Evolutionary conservation across 2,113 vertebrate genomes (phyloP).

Genomic region (Rhinopithecus roxellana): DNA sequence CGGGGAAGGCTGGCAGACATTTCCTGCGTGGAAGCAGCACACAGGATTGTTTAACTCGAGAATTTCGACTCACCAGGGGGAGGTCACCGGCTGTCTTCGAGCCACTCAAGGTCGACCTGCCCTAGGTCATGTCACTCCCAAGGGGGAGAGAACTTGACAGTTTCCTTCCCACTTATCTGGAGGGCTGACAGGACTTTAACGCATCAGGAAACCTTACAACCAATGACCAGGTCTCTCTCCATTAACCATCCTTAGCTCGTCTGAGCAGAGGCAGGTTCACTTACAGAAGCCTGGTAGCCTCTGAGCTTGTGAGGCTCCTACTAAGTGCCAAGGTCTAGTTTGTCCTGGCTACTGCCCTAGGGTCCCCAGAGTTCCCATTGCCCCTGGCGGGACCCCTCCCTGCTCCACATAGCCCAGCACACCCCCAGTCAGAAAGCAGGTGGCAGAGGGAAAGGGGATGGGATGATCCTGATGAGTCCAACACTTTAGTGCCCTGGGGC

Average conservation of each 20-base stretch:
- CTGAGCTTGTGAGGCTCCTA: background rate
- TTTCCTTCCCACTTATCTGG: background rate
- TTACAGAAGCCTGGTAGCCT: too few relatives aligned
- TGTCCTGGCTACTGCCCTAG: background rate
- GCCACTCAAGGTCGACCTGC: background rate
- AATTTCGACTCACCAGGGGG: accelerated
- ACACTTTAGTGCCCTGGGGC: accelerated
- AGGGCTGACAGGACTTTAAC: background rate
- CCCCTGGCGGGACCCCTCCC: background rate
- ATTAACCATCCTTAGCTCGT: too few relatives aligned
- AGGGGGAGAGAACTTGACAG: too few relatives aligned
- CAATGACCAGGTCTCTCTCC: too few relatives aligned
- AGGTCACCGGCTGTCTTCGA: too few relatives aligned
- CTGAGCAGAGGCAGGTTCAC: background rate
- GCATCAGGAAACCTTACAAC: background rate
- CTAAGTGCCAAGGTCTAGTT: background rate
- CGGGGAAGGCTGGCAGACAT: background rate
- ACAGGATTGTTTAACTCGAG: background rate
- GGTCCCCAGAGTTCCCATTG: background rate
- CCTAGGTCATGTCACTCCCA: background rate
- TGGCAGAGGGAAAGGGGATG: background rate
- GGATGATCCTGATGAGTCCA: background rate
- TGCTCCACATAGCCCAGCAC: background rate
- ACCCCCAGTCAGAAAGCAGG: background rate
- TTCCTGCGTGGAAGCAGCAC: too few relatives aligned